Conservation (phyloP, 2,888 invertebrate species). For the Agonopterix heracliana region DNA sequence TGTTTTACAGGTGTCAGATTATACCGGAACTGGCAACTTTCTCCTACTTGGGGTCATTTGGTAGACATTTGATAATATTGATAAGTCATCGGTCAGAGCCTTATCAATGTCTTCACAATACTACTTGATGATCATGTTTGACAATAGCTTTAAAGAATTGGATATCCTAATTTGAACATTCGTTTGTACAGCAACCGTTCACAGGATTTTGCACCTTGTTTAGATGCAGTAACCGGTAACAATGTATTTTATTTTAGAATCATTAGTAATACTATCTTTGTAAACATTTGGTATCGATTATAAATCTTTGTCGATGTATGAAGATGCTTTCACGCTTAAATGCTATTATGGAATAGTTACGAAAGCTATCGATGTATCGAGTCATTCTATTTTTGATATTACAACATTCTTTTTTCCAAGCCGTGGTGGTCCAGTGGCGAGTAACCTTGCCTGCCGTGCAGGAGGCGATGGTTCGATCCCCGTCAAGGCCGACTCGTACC, state of each 20-base stretch:
- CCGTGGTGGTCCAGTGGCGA: too few species aligned
- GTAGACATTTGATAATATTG: conserved; percentile 27
- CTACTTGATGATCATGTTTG: not conserved
- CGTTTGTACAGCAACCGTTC: too few species aligned
- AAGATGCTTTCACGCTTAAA: conserved; percentile 44
- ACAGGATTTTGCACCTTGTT: too few species aligned
- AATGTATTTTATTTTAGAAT: too few species aligned
- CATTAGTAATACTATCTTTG: too few species aligned
- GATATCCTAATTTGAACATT: too few species aligned
- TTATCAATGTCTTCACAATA: conserved; percentile 20
- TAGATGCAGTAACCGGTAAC: too few species aligned
- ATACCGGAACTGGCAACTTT: conserved; percentile 68
- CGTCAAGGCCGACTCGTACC: too few species aligned
- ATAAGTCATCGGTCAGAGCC: conserved; percentile 33
- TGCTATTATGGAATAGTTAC: conserved; percentile 48
- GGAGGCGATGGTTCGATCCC: too few species aligned
- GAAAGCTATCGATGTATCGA: conserved; percentile 28
- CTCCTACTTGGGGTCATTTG: conserved; percentile 50
- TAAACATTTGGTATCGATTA: conserved; percentile 15
- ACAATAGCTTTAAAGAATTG: not conserved
- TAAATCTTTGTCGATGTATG: conserved; percentile 20
- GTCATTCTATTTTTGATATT: conserved; percentile 8
- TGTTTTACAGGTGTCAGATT: conserved; percentile 58
- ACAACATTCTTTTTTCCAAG: conserved; percentile 16
- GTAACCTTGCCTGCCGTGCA: too few species aligned